Evolutionary conservation across 2,113 vertebrate genomes (phyloP), one percentile per base, ranked within the genome.

Genomic region (Micronycteris hirsuta): DNA sequence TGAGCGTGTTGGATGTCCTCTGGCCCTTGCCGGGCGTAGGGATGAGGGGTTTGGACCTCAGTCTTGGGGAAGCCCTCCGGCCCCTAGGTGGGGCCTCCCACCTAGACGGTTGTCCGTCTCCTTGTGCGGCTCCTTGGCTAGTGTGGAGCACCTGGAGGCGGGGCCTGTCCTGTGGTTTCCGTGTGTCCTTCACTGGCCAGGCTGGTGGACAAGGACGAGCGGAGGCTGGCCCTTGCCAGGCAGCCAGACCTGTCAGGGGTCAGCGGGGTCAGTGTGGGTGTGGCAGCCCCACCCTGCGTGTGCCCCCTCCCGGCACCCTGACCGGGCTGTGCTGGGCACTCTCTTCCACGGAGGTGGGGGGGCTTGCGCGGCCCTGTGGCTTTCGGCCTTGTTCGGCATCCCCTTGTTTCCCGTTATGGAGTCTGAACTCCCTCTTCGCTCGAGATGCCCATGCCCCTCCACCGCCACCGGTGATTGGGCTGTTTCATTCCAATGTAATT

Each of bases 401-500:
- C 33, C 1, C 20, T 82, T 76, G 83, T 70, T 86, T 54, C 78
- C 71, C 54, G 1, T 36, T 47, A 0, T 91, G 1, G 5, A 43
- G 43, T 24, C 92, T 45, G 43, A 16, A 47, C 74, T 63, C 54
- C 68, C 28, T 12, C 81, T 76, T 80, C 5, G 10, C 68, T 78
- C 19, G 43, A 24, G 80, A 80, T 81, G 94, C 93, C 43, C 86
- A 36, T 52, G 70, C 58, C 45, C 36, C 12, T 4, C 85, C 47
- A 4, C 73, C 92, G 47, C 9, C 56, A 0, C 56, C n/a, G 47
- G 97, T 93, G 87, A 93, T 86, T 68, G 81, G 95, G 92, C 95
- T 86, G 95, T 96, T 93, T 97, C 47, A 70, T 93, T 98, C 96
- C 91, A 94, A 41, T 97, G 93, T 97, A 61, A 93, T 86, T 89